A percentile compares a stretch with the other conserved stretches of the same genome.
phyloP scores from a whole-genome alignment of 2,797 vertebrate genomes.

The Holocentrus rufus region DNA sequence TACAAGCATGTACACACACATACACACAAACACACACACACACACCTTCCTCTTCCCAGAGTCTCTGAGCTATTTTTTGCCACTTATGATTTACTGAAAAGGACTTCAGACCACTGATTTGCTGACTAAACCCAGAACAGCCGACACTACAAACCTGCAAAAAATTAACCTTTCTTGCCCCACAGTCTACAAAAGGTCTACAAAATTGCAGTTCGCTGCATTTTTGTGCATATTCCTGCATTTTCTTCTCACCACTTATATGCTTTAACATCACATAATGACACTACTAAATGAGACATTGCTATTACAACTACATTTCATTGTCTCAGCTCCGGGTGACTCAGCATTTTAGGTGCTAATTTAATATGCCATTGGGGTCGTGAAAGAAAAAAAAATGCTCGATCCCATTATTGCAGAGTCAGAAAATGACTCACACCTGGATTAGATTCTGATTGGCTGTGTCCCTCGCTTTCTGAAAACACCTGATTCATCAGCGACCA shows the following conservation, averaged over 20 bases:
- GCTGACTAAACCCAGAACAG: neutral
- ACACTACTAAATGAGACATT: conserved; percentile 13
- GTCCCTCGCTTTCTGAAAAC: conserved; percentile 27
- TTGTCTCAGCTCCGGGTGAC: conserved; percentile 40
- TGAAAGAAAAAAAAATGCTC: conserved; percentile 17
- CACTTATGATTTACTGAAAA: neutral
- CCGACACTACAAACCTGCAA: neutral
- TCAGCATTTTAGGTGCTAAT: conserved; percentile 40
- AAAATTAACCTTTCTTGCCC: conserved; percentile 2
- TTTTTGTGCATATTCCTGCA: too few species aligned
- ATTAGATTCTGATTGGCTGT: conserved; percentile 53
- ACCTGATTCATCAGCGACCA: conserved; percentile 56
- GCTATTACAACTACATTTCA: conserved; percentile 10
- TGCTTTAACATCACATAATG: conserved; percentile 22
- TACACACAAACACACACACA: conserved; percentile 1
- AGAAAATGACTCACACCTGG: conserved; percentile 46
- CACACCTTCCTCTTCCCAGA: neutral
- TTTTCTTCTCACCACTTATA: neutral
- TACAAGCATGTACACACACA: neutral
- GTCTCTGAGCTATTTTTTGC: neutral
- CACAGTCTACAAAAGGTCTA: neutral
- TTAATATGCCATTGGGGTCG: conserved; percentile 27
- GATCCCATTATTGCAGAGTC: conserved; percentile 42
- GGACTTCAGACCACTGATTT: conserved; percentile 3
- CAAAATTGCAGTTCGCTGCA: neutral